Percentiles rank a stretch among this genome's conserved stretches.
phyloP scores from a whole-genome alignment of 2,113 vertebrate genomes.

The Neotoma lepida region DNA sequence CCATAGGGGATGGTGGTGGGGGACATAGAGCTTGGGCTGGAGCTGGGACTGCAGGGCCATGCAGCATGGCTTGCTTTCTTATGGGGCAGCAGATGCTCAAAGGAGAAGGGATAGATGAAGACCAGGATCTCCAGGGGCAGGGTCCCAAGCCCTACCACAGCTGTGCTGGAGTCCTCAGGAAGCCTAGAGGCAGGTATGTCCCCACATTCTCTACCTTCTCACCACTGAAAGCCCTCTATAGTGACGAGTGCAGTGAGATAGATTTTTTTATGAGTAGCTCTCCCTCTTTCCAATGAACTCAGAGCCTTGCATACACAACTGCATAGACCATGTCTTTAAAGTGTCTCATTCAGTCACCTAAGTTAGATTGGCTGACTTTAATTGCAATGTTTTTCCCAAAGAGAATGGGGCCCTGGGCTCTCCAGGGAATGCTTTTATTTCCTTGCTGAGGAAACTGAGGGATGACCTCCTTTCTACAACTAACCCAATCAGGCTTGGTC shows the following conservation, averaged over 20 bases:
- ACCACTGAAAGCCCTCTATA: accelerated
- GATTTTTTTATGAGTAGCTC: accelerated
- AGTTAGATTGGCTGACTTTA: not conserved
- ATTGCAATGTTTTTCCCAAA: not conserved
- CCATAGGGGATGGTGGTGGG: accelerated
- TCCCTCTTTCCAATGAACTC: accelerated
- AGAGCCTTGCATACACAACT: not conserved
- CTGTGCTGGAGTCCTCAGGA: constrained; percentile 33
- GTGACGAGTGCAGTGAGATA: too few species aligned
- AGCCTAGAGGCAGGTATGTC: not conserved
- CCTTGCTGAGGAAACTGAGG: not conserved
- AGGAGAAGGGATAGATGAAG: constrained; percentile 62
- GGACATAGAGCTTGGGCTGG: too few species aligned
- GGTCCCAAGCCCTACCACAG: constrained; percentile 37
- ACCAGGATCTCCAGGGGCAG: constrained; percentile 69
- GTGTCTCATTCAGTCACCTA: constrained; percentile 66
- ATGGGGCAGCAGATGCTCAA: not conserved
- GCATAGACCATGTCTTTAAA: constrained; percentile 72
- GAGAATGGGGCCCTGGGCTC: not conserved
- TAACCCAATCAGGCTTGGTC: not conserved
- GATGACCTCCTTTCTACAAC: not conserved
- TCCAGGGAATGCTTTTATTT: not conserved
- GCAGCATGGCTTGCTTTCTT: not conserved
- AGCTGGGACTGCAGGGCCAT: not conserved
- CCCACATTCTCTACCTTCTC: too few species aligned